phyloP scores from a whole-genome alignment of 2,797 vertebrate species.

The Dendrocincla tyrannina region DNA sequence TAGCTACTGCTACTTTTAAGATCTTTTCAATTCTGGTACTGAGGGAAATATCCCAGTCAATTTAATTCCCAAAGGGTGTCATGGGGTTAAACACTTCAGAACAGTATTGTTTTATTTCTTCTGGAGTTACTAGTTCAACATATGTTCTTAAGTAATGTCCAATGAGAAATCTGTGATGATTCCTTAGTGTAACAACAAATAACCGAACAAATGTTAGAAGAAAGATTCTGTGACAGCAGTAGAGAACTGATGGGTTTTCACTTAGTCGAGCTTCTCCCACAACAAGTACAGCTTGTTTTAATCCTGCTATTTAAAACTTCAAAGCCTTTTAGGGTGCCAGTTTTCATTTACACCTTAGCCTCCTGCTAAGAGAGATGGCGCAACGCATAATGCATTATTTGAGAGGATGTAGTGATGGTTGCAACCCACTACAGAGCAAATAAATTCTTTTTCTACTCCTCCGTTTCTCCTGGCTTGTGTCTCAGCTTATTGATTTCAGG shows the following conservation, averaged over 20 bases:
- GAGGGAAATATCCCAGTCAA: neutral
- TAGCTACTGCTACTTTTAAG: neutral
- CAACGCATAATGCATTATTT: neutral
- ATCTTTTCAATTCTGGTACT: neutral
- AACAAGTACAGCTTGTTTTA: neutral
- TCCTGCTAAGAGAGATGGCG: neutral
- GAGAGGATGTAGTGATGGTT: neutral
- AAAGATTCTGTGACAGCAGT: neutral
- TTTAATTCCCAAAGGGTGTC: neutral
- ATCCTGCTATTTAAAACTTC: neutral
- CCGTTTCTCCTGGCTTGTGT: neutral
- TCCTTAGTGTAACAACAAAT: neutral
- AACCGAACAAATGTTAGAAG: neutral
- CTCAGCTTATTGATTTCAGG: slow-evolving; percentile 24
- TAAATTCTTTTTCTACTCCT: neutral
- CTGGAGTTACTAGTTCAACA: neutral
- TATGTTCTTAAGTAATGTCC: neutral
- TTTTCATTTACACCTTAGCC: neutral
- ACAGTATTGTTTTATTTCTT: neutral
- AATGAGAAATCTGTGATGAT: neutral
- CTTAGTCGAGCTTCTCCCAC: neutral
- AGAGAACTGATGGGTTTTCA: neutral
- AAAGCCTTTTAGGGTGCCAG: neutral
- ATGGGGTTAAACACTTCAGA: neutral
- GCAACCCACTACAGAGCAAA: neutral